phyloP scores from a whole-genome alignment of 2,797 vertebrate species.

The Dermochelys coriacea region DNA sequence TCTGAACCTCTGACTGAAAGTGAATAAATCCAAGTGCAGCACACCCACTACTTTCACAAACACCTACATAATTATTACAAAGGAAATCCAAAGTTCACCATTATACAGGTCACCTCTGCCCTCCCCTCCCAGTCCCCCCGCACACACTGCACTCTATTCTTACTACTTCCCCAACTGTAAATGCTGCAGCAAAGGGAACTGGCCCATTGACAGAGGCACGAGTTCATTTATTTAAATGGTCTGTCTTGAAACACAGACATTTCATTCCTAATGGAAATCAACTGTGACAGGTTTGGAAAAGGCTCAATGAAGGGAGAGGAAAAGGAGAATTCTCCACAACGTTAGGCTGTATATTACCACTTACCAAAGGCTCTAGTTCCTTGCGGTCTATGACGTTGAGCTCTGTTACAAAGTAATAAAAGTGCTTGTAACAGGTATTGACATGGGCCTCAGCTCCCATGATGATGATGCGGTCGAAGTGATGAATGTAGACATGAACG shows the following conservation, averaged over 20 bases:
- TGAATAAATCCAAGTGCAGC: not conserved
- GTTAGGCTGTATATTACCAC: slow-evolving; percentile 20
- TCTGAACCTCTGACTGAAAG: not conserved
- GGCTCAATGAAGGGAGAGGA: not conserved
- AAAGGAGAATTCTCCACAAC: not conserved
- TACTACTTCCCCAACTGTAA: not conserved
- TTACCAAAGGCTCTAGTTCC: slow-evolving; percentile 91
- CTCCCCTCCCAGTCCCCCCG: not conserved
- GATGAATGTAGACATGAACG: slow-evolving; percentile 91
- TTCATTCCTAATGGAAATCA: not conserved
- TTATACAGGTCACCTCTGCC: not conserved
- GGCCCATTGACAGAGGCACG: not conserved
- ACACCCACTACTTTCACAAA: not conserved
- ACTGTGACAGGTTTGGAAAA: not conserved
- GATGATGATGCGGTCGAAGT: slow-evolving; percentile 88
- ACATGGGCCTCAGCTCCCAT: slow-evolving; percentile 91
- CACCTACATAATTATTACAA: not conserved
- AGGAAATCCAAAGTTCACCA: not conserved
- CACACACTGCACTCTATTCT: not conserved
- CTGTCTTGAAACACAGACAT: not conserved
- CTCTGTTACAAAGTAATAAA: slow-evolving; percentile 91
- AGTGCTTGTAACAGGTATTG: slow-evolving; percentile 93
- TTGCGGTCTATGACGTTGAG: slow-evolving; percentile 90
- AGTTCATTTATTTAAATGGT: not conserved
- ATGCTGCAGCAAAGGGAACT: not conserved